Percentiles rank a stretch among this genome's conserved stretches.
phyloP scores from a whole-genome alignment of 2,113 vertebrate genomes.

The Catharus bicknelli region DNA sequence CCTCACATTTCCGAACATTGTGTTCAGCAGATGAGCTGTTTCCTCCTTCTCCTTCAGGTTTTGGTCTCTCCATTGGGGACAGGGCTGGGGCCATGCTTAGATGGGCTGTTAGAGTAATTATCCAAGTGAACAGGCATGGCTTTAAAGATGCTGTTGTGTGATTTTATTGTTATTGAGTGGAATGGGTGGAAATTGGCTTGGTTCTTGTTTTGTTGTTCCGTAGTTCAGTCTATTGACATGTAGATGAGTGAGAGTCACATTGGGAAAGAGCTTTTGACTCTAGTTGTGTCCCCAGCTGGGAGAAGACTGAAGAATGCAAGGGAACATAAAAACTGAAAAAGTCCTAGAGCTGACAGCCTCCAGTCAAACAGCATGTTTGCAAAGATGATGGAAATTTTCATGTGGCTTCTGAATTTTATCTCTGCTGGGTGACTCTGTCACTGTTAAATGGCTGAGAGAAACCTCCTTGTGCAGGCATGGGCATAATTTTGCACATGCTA shows the following conservation, averaged over 20 bases:
- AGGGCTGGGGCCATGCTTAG: not conserved
- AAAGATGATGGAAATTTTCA: not conserved
- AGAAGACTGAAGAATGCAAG: not conserved
- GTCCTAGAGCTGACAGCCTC: not conserved
- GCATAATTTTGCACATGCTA: not conserved
- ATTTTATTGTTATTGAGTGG: constrained; percentile 2
- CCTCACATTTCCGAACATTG: constrained; percentile 51
- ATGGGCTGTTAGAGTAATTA: constrained; percentile 49
- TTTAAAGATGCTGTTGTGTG: not conserved
- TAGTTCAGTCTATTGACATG: not conserved
- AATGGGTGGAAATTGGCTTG: not conserved
- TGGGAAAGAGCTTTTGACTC: not conserved
- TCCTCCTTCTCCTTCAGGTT: constrained; percentile 24
- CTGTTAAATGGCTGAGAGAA: not conserved
- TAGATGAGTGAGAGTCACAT: not conserved
- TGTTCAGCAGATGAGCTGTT: constrained; percentile 44
- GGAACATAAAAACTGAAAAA: not conserved
- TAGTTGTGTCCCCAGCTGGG: not conserved
- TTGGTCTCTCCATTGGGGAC: not conserved
- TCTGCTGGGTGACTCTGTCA: not conserved
- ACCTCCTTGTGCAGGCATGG: not conserved
- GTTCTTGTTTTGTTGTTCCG: not conserved
- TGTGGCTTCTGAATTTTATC: not conserved
- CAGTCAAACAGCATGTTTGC: not conserved
- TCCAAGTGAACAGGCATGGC: not conserved